Base-by-base conservation (phyloP, 1,140 invertebrate species). In the Pseudomyrmex dendroicus region DNA sequence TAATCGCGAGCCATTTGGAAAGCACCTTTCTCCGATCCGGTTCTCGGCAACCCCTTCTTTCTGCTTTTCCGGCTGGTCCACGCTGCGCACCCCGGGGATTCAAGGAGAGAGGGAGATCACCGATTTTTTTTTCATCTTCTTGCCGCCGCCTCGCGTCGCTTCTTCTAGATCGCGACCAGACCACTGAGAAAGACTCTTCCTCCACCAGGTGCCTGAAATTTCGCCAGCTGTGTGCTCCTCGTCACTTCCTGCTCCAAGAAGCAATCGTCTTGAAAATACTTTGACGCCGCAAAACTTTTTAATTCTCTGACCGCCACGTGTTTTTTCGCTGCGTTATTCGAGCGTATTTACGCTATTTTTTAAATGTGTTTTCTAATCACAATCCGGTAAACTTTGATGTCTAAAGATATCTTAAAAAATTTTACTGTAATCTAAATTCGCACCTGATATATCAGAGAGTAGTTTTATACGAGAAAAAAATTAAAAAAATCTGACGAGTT, bases 141-240 rank as follows among this genome's bases (percentile, higher is more conserved):
- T 35, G 7, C 54, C 54, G 61, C 52, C 62, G 77, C 10, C 35
- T 70, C 44, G 3, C 52, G 8, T 50, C 22, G 25, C 62, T 64
- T 78, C 72, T 77, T 86, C 83, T 17, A 73, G 73, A 85, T 82
- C 83, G 48, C 77, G 44, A 15, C 22, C 63, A 82, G 63, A 56
- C 77, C 73, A 83, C 72, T 76, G 54, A 64, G 84, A 77, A 62
- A 67, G 80, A 78, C 82, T 68, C 66, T 74, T 86, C 76, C 82
- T 89, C 35, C 22, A 68, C 89, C 89, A 90, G 89, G 73, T 89
- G 87, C 44, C 63, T 84, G 89, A 80, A 89, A 89, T 89, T 90
- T 90, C 66, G 84, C 89, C 87, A 84, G 85, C 87, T 90, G 89
- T 87, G 82, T 83, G 13, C 50, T 59, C 50, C 44, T 66, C 62